Conservation (phyloP, 2,113 vertebrate species). For the Martes martes region DNA sequence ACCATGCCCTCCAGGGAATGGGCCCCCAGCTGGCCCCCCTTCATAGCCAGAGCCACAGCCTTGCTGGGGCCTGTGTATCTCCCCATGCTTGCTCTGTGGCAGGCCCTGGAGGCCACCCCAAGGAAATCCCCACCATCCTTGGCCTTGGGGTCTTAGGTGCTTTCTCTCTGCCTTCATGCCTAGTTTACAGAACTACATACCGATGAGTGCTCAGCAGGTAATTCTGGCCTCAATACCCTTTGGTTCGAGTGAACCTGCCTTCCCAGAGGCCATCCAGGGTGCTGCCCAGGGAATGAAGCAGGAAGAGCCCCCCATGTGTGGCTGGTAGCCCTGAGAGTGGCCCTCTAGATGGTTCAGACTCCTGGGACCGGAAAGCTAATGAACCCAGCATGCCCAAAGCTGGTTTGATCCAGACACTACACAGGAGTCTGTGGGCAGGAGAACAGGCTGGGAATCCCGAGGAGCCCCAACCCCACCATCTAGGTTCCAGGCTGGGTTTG, state of each 20-base stretch:
- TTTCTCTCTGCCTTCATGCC: neutral
- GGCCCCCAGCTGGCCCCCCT: neutral
- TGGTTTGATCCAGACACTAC: neutral
- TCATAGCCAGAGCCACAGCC: accelerated
- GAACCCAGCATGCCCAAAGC: neutral
- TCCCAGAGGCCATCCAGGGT: neutral
- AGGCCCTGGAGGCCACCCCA: neutral
- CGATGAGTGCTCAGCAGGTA: neutral
- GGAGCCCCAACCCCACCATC: neutral
- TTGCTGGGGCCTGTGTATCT: too few species aligned
- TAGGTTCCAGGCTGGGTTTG: neutral
- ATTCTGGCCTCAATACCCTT: neutral
- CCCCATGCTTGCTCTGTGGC: too few species aligned
- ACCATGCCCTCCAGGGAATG: neutral
- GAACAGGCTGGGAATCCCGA: neutral
- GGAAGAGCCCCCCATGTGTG: neutral
- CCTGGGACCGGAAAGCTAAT: neutral
- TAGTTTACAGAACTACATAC: neutral
- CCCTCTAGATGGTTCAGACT: neutral
- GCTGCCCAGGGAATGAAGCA: neutral
- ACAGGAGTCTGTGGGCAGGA: neutral
- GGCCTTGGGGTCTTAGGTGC: neutral
- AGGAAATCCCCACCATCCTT: neutral
- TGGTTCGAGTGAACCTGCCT: neutral
- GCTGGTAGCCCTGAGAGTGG: neutral